These are phyloP conservation scores for Falco berigora DNA, from an alignment of 2,797 vertebrate genomes.

Conservation along the genomic window DNA sequence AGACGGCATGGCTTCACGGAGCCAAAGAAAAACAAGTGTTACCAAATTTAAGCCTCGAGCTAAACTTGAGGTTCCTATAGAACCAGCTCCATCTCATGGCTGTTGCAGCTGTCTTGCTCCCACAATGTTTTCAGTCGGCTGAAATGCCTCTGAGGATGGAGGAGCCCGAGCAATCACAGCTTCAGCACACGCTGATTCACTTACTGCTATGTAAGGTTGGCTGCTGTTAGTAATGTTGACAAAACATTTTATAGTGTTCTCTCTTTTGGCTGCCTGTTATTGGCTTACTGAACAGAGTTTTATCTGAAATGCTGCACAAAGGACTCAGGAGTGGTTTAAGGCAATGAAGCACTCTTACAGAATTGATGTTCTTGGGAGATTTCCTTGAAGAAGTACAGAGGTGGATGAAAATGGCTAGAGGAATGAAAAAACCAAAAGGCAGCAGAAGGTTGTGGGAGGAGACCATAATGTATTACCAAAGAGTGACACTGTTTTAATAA, in stretches of 20 bases:
- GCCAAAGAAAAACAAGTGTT: constrained; percentile 4
- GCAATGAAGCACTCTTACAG: background rate
- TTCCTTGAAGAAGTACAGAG: background rate
- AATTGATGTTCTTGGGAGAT: background rate
- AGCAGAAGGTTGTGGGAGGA: background rate
- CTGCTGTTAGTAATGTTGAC: background rate
- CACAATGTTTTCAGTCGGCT: background rate
- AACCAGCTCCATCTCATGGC: background rate
- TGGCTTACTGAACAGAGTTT: background rate
- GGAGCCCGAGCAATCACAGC: background rate
- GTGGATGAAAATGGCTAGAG: background rate
- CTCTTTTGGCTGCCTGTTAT: background rate
- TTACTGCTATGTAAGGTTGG: background rate
- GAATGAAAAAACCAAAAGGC: background rate
- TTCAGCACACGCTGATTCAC: background rate
- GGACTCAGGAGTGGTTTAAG: background rate
- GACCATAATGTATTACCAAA: background rate
- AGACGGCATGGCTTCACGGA: background rate
- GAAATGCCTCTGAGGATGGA: background rate
- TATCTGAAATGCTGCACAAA: accelerated
- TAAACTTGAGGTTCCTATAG: background rate
- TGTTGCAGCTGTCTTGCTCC: background rate
- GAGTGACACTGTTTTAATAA: background rate
- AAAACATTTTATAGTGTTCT: background rate
- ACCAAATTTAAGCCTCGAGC: constrained; percentile 17